A percentile compares a stretch with the other conserved stretches of the same genome.
Evolutionary conservation across 2,113 vertebrate species (phyloP).

Genomic region (Aix galericulata): DNA sequence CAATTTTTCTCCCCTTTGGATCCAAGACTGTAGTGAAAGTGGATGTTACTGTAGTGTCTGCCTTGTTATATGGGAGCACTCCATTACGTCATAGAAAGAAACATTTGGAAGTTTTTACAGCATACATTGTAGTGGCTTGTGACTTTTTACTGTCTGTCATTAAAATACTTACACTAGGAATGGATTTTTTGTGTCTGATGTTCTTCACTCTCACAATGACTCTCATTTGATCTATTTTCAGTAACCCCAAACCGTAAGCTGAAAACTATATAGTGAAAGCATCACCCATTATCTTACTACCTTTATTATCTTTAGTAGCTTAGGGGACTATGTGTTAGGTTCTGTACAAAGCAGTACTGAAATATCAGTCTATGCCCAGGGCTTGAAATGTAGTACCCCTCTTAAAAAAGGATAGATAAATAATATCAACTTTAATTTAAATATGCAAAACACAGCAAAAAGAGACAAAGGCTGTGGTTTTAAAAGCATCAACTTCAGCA

Average conservation of each 20-base stretch:
- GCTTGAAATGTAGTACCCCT: background rate
- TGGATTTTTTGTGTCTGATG: background rate
- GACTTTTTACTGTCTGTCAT: background rate
- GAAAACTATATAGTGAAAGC: background rate
- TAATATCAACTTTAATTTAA: background rate
- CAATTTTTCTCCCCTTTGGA: background rate
- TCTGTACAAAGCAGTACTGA: background rate
- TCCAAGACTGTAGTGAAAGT: slow-evolving; percentile 5
- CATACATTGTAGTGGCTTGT: background rate
- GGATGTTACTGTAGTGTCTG: background rate
- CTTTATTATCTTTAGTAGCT: background rate
- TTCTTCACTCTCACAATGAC: background rate
- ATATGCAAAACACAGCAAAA: background rate
- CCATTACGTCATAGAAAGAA: background rate
- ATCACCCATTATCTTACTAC: background rate
- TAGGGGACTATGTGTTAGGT: background rate
- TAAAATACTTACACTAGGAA: background rate
- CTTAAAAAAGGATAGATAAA: background rate
- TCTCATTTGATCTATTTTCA: background rate
- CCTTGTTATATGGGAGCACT: background rate
- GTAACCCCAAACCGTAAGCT: background rate
- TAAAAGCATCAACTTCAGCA: background rate
- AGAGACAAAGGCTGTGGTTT: background rate
- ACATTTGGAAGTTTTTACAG: slow-evolving; percentile 40
- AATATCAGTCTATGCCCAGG: background rate